phyloP scores from a whole-genome alignment of 1,140 invertebrate genomes.

The Dysdera silvatica region DNA sequence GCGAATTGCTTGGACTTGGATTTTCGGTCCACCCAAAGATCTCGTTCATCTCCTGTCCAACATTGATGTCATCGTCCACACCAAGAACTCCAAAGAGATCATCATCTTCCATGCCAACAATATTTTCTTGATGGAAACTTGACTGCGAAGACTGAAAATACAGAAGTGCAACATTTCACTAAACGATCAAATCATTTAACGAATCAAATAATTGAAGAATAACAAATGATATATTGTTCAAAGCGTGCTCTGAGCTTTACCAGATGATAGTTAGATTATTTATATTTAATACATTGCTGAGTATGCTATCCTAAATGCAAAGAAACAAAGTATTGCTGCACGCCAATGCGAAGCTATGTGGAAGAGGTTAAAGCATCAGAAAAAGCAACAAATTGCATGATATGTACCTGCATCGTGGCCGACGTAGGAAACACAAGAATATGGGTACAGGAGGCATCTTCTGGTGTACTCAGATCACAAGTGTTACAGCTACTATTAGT shows the following conservation, averaged over 20 bases:
- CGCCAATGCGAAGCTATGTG: no score
- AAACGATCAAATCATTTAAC: no score
- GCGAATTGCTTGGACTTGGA: slow-evolving; percentile 14
- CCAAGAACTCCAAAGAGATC: slow-evolving; percentile 16
- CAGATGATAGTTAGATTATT: no score
- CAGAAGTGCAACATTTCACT: no score
- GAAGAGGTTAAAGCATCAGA: not conserved
- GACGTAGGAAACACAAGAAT: slow-evolving; percentile 98
- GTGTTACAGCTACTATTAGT: slow-evolving; percentile 54
- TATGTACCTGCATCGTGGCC: slow-evolving; percentile 67
- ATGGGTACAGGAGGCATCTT: slow-evolving; percentile 93
- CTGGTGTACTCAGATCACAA: slow-evolving; percentile 63
- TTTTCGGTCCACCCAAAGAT: slow-evolving; percentile 21
- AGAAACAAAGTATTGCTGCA: no score
- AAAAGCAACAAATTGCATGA: not conserved
- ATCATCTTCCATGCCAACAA: slow-evolving; percentile 11
- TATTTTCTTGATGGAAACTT: slow-evolving; percentile 42
- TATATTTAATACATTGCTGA: no score
- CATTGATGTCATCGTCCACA: slow-evolving; percentile 28
- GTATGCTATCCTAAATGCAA: no score
- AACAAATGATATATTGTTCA: no score
- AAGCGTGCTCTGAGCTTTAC: no score
- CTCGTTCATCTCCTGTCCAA: slow-evolving; percentile 31
- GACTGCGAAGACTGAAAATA: slow-evolving; percentile 67
- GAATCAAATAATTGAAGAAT: no score